These are phyloP conservation scores for Indicator indicator DNA, from an alignment of 2,113 vertebrate species.

Conservation along the genomic window DNA sequence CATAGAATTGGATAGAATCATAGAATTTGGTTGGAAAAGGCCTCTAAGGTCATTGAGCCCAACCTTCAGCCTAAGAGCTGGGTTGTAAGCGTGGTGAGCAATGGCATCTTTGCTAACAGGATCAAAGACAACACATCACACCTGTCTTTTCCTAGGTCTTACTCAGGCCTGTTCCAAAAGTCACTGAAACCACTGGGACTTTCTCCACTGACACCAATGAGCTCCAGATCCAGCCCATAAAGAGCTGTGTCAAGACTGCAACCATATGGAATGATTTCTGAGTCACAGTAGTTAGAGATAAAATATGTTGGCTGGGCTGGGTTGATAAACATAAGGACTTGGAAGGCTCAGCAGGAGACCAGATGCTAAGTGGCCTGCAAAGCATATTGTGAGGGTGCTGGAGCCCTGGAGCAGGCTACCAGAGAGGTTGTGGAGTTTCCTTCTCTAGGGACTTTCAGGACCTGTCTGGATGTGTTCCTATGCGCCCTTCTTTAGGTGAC, in stretches of 20 bases:
- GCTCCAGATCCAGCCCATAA: not conserved
- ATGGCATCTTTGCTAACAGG: not conserved
- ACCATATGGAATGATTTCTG: slow-evolving; percentile 58
- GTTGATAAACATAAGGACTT: slow-evolving; percentile 22
- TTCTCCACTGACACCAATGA: not conserved
- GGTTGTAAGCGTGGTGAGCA: not conserved
- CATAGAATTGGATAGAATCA: too few species aligned
- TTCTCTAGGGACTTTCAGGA: too few species aligned
- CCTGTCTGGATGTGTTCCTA: too few species aligned
- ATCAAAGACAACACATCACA: not conserved
- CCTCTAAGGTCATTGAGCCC: too few species aligned
- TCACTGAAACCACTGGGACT: not conserved
- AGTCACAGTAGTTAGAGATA: slow-evolving; percentile 36
- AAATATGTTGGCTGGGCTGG: slow-evolving; percentile 33
- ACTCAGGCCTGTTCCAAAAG: not conserved
- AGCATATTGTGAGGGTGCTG: not conserved
- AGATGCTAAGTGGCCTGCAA: slow-evolving; percentile 11
- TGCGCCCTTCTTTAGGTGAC: too few species aligned
- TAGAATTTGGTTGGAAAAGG: too few species aligned
- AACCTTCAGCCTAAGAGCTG: not conserved
- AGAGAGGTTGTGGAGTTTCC: too few species aligned
- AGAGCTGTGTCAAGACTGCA: slow-evolving; percentile 16
- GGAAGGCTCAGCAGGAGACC: not conserved
- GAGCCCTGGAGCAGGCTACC: too few species aligned
- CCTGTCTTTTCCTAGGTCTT: not conserved